A percentile compares a stretch with the other conserved stretches of the same genome.
Evolutionary conservation across 1,140 invertebrate species (phyloP).

Genomic region (Procambarus clarkii): DNA sequence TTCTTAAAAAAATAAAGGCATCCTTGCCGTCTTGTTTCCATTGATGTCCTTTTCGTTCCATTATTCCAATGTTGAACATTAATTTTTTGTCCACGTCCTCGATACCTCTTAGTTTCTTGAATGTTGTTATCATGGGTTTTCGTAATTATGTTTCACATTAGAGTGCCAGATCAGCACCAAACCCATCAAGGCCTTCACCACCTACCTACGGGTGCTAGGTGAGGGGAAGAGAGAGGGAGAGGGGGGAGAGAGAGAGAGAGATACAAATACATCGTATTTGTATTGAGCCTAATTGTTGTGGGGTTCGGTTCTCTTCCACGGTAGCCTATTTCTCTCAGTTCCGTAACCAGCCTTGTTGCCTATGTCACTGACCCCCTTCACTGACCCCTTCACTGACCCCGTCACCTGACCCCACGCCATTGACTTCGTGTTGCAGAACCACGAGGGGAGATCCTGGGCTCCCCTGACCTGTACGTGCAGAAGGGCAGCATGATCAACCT

Average conservation of each 20-base stretch:
- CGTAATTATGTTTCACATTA: too few species aligned
- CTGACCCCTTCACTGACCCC: background rate
- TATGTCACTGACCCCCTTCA: background rate
- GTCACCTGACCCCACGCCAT: too few species aligned
- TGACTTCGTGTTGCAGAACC: conserved; percentile 18
- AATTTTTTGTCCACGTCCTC: too few species aligned
- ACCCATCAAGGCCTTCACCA: conserved; percentile 88
- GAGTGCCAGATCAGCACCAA: conserved; percentile 94
- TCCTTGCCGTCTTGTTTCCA: background rate
- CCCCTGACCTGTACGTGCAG: conserved; percentile 48
- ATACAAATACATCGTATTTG: too few species aligned
- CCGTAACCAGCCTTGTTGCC: too few species aligned
- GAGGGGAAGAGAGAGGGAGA: conserved; percentile 74
- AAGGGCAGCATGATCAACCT: conserved; percentile 44
- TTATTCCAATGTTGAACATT: too few species aligned
- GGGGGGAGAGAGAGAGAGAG: too few species aligned
- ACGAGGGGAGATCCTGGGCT: conserved; percentile 21
- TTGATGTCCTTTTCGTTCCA: background rate
- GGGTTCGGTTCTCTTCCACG: too few species aligned
- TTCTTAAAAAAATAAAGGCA: too few species aligned
- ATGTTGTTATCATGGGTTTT: too few species aligned
- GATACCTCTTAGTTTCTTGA: too few species aligned
- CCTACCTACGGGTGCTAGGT: conserved; percentile 91
- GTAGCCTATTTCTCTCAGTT: background rate
- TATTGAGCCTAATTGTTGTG: too few species aligned